Percentiles rank a stretch among this genome's conserved stretches.
Evolutionary conservation across 2,113 vertebrate genomes (phyloP).

Genomic region (Eidolon helvum): DNA sequence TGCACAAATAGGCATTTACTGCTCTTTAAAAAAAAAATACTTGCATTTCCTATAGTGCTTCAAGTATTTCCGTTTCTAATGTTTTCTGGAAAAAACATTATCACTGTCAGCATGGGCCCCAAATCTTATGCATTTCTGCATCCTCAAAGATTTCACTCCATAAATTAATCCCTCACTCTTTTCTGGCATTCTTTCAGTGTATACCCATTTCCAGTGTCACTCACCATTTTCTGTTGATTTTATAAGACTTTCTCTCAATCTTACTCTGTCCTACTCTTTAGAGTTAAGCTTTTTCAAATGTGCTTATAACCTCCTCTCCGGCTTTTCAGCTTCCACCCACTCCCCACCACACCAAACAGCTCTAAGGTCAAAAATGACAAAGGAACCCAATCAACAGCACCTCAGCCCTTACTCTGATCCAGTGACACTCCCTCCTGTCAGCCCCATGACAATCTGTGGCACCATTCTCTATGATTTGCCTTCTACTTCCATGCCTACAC

Average conservation of each 20-base stretch:
- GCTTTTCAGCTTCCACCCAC: not conserved
- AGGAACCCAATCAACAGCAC: not conserved
- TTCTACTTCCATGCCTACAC: not conserved
- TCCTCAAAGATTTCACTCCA: not conserved
- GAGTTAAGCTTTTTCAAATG: not conserved
- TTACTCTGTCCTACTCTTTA: not conserved
- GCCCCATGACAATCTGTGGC: not conserved
- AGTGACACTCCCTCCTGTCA: not conserved
- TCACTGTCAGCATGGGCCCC: not conserved
- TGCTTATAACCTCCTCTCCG: not conserved
- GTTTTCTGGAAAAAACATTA: not conserved
- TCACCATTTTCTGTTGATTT: not conserved
- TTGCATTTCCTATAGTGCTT: not conserved
- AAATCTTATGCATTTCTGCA: not conserved
- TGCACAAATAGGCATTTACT: not conserved
- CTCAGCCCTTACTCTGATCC: not conserved
- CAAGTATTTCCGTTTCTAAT: not conserved
- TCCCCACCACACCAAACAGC: not conserved
- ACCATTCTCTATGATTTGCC: not conserved
- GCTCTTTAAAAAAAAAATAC: not conserved
- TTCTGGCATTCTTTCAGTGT: not conserved
- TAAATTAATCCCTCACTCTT: not conserved
- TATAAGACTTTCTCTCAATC: not conserved
- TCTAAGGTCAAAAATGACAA: not conserved
- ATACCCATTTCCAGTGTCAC: not conserved